These are phyloP conservation scores for Aphidius colemani DNA, from an alignment of 2,888 invertebrate species.

Conservation along the genomic window DNA sequence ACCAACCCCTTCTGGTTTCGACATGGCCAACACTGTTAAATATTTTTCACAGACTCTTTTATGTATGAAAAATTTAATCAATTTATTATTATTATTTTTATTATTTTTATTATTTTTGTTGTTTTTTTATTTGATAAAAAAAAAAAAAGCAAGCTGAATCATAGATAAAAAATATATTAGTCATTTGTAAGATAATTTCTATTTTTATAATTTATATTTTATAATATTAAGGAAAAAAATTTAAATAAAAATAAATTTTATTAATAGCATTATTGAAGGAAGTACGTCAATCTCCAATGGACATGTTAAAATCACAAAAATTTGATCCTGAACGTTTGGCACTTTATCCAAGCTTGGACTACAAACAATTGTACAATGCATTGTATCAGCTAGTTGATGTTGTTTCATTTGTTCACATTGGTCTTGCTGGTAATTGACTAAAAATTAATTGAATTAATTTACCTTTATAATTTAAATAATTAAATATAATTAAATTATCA, in stretches of 20 bases:
- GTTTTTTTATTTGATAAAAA: neutral
- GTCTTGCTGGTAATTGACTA: constrained; percentile 71
- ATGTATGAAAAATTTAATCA: constrained; percentile 69
- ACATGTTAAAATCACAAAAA: constrained; percentile 86
- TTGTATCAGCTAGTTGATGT: constrained; percentile 89
- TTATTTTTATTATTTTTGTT: too few relatives aligned
- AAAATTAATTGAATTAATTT: constrained; percentile 11
- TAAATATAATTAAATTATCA: neutral
- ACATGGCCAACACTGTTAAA: constrained; percentile 96
- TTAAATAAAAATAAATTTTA: constrained; percentile 14
- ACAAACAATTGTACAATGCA: constrained; percentile 93
- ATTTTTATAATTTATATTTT: constrained; percentile 6
- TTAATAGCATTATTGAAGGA: constrained; percentile 90
- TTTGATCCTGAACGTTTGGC: constrained; percentile 86
- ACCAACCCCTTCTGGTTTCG: constrained; percentile 91
- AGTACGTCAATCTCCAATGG: constrained; percentile 89
- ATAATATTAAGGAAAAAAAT: neutral
- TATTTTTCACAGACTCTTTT: constrained; percentile 97
- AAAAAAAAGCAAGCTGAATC: constrained; percentile 2
- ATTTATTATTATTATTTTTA: neutral
- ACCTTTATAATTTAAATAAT: neutral
- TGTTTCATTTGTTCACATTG: constrained; percentile 89
- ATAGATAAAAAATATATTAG: constrained; percentile 1
- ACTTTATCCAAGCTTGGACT: constrained; percentile 95
- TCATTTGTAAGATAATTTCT: neutral